Evolutionary conservation across 1,140 invertebrate genomes (phyloP).

Genomic region (Drosophila nasuta): DNA sequence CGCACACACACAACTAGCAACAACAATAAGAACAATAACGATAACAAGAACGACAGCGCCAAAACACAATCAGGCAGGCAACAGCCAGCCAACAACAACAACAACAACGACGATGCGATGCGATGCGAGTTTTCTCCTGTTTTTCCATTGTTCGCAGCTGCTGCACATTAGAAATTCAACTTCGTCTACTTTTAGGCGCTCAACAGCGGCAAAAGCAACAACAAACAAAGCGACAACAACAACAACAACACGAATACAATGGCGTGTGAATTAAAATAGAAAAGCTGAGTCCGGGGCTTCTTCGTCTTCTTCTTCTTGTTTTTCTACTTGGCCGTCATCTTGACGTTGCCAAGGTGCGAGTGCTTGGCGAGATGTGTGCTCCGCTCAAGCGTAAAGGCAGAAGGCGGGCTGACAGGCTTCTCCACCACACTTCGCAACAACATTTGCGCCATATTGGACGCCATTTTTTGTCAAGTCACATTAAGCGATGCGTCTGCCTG

Average conservation of each 20-base stretch:
- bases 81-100: not conserved
- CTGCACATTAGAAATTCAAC: conserved; percentile 81
- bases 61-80: conserved; percentile 72
- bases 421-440: no score
- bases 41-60: conserved; percentile 47
- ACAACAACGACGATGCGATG: no score
- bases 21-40: conserved; percentile 39
- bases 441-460: conserved; percentile 72
- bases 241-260: conserved; percentile 58
- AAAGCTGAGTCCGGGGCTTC: conserved; percentile 53
- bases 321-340: conserved; percentile 68
- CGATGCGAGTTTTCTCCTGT: conserved; percentile 45
- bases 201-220: conserved; percentile 43
- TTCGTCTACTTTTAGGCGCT: conserved; percentile 79
- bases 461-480: conserved; percentile 83
- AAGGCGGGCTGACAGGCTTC: conserved; percentile 1
- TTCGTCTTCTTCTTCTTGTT: conserved; percentile 38
- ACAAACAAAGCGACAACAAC: conserved; percentile 10
- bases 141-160: conserved; percentile 78
- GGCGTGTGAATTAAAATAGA: conserved; percentile 82
- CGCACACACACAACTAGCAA: conserved; percentile 54
- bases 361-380: conserved; percentile 37
- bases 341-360: conserved; percentile 65
- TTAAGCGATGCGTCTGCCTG: conserved; percentile 73
- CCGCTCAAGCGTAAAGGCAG: conserved; percentile 68